Base-by-base conservation (phyloP, 2,888 invertebrate genomes). In the Hofmannophila pseudospretella region DNA sequence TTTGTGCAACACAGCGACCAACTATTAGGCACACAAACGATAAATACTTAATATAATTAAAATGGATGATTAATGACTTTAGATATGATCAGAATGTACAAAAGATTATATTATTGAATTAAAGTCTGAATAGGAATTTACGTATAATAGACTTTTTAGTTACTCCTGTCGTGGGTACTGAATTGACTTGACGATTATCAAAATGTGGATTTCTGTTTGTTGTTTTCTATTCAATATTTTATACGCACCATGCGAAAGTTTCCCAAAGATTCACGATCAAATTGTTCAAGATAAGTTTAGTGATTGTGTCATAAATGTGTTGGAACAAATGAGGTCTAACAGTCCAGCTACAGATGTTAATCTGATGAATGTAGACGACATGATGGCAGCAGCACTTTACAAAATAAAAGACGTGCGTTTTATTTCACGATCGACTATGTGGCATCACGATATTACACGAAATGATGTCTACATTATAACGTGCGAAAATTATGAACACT, bases 391-490 rank as follows among this genome's bases (percentile, higher is more conserved):
- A 19, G 35, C 38, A 10, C 37, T 72, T 9, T 53, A 64, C 26
- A 41, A 45, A 13, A 19, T 57, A 4, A 10, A 44, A 36, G 32
- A 39, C 7, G 32, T 51, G 11, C 45, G 51, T 26, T 64, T 59
- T 32, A 35, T 61, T 11, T 48, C 54, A 10, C 52, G 58, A 44
- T 31, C 43, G 1, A 54, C 49, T 36, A 41, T 37, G 9, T 57
- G 51, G 54, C 28, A 44, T 14, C 20, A 8, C 2, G 44, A 52
- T 10, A 45, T 36, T 12, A 11, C 55, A 4, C 36, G 30, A 8
- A 54, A 52, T 35, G n/a, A 42, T 3, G 41, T 56, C 16, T 65
- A 66, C 32, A 39, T 71, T 3, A 49, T 59, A 7, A 47, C 46
- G 28, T 46, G 47, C 38, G 13, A 41, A n/a, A 32, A 58, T 45